Conservation (phyloP, 2,888 invertebrate genomes). For the Lasioglossum oenotherae region DNA sequence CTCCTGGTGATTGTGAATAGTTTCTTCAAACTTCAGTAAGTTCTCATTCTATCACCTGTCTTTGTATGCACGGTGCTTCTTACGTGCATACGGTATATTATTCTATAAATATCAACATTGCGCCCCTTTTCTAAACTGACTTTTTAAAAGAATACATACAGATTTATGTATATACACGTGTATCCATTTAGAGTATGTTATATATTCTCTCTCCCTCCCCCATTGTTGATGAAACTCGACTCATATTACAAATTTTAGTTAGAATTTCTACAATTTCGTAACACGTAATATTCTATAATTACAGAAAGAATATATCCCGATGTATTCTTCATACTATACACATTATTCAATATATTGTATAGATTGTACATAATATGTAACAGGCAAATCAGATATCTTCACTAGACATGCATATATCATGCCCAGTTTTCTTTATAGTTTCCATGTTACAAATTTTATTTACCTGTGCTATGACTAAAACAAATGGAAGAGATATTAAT, state of each 20-base stretch:
- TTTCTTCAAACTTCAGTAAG: slow-evolving; percentile 79
- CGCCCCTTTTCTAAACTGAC: slow-evolving; percentile 58
- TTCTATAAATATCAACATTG: slow-evolving; percentile 61
- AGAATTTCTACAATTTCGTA: slow-evolving; percentile 47
- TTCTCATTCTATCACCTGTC: slow-evolving; percentile 70
- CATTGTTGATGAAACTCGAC: slow-evolving; percentile 58
- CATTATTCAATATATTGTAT: slow-evolving; percentile 38
- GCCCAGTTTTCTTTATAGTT: slow-evolving; percentile 53
- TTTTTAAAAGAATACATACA: slow-evolving; percentile 44
- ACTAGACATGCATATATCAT: slow-evolving; percentile 40
- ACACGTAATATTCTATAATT: slow-evolving; percentile 51
- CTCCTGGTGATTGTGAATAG: slow-evolving; percentile 80
- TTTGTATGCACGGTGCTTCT: slow-evolving; percentile 66
- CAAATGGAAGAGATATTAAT: slow-evolving; percentile 27
- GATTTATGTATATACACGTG: slow-evolving; percentile 43
- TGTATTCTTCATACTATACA: slow-evolving; percentile 52
- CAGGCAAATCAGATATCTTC: slow-evolving; percentile 56
- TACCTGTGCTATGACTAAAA: slow-evolving; percentile 39
- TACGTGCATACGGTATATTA: slow-evolving; percentile 58
- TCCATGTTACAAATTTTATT: slow-evolving; percentile 33
- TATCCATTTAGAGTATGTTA: slow-evolving; percentile 41
- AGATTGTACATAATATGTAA: slow-evolving; percentile 41
- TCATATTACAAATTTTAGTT: slow-evolving; percentile 61
- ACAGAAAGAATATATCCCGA: slow-evolving; percentile 33
- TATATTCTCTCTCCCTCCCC: slow-evolving; percentile 47